Base-by-base conservation (phyloP, 1,140 invertebrate species). In the Amphibalanus amphitrite region DNA sequence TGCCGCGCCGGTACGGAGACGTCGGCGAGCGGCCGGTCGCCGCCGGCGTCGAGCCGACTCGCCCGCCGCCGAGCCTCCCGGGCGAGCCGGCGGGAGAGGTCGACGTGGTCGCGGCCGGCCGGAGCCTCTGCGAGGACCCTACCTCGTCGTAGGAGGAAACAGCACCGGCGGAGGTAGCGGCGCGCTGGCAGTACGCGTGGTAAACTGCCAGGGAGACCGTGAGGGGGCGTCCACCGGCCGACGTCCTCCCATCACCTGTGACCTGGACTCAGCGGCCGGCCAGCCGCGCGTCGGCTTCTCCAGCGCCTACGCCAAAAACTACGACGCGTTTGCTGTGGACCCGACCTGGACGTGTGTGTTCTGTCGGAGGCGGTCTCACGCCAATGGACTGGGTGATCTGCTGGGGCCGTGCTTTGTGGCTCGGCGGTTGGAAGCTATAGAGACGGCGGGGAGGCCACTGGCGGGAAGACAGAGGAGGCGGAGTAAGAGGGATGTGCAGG, bases 281-380 rank as follows among this genome's bases (percentile, higher is more conserved):
- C 64, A 26, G 64, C 64, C 23, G 64, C 64, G 64, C 26, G 64
- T 65, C 23, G 64, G 23, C 23, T 23, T 26, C 64, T n/a, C 20
- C 64, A 65, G 64, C 64, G 64, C 64, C 64, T 65, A 65, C 64
- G 64, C 64, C 64, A 65, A 65, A 25, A 65, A 65, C 26, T 65
- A 65, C 64, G 64, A 65, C 64, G 64, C 64, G 64, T 65, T 65
- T 25, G 26, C 20, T 3, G 6, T 23, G 23, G 64, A 65, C 64
- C 23, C 64, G 64, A n/a, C 64, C 10, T 65, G 64, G 64, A 23
- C 26, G 64, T 65, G 64, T 23, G 64, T 65, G 64, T 65, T 65
- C 26, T 65, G 64, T 23, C 10, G 64, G 10, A 8, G 64, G 64
- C 64, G 64, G 10, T 15, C 23, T 6, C 64, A 65, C 64, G 26